Conservation (phyloP, 2,888 invertebrate genomes). For the Onchidella celtica region DNA sequence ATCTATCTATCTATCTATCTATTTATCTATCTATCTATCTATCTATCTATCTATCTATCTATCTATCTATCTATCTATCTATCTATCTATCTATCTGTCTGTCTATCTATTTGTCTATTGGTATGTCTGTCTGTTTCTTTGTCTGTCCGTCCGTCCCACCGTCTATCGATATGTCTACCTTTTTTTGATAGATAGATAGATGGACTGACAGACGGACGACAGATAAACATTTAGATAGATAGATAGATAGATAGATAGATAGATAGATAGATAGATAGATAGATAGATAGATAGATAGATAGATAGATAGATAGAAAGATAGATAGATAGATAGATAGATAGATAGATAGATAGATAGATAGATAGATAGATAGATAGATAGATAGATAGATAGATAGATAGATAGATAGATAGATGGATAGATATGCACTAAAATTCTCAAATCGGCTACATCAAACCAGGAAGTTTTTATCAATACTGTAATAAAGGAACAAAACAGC, state of each 20-base stretch:
- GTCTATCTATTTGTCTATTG: not conserved
- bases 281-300: too few relatives aligned
- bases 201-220: not conserved
- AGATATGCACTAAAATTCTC: too few relatives aligned
- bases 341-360: constrained; percentile 10
- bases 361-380: constrained; percentile 7
- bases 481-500: too few relatives aligned
- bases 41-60: constrained; percentile 28
- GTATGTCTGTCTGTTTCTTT: not conserved
- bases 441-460: too few relatives aligned
- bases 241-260: constrained; percentile 11
- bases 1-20: not conserved
- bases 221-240: not conserved
- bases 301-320: not conserved
- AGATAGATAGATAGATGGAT: not conserved
- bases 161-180: not conserved
- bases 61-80: not conserved
- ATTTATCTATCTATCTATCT: not conserved
- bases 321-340: constrained; percentile 4
- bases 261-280: too few relatives aligned
- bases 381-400: not conserved
- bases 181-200: constrained; percentile 9
- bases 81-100: constrained; percentile 8
- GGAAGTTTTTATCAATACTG: too few relatives aligned
- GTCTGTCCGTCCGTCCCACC: not conserved